Evolutionary conservation across 1,140 invertebrate genomes (phyloP), one percentile per base, ranked within the genome.

Genomic region (Panagrolaimus sp.): DNA sequence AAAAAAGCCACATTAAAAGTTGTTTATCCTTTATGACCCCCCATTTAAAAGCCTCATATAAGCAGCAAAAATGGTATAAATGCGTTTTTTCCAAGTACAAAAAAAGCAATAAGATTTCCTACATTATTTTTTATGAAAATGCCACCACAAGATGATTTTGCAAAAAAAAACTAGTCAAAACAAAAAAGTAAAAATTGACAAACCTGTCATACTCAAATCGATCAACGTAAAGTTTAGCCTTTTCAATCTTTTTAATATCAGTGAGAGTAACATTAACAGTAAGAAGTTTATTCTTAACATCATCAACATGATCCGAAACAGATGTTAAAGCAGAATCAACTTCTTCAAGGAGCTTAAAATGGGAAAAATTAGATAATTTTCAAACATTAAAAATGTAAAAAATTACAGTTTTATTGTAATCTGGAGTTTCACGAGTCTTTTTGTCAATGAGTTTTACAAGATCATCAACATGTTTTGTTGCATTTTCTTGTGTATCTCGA

Each of bases 141-240:
- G 32, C 32, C 7, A 7, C 32, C 2, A 38, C 7, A n/a, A n/a
- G n/a, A n/a, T n/a, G n/a, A n/a, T 38, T 38, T 38, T 38, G 32
- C 32, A 38, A 38, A 38, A 38, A 4, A 7, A 38, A 38, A 38
- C 2, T 38, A 38, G 32, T 38, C 32, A 38, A 38, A 38, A 38
- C 7, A 38, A 38, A 38, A 38, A 38, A 38, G 7, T 58, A 58
- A 28, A 58, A 21, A 21, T 58, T 26, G 14, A 65, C 68, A 45
- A n/a, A 69, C 68, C 68, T 28, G 12, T 70, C 68, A 43, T 70
- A 70, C 43, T 70, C 68, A 28, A 55, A 67, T 47, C 68, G 64
- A 70, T 46, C 28, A 52, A 68, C 43, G 43, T 55, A 67, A 17
- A 43, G 71, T n/a, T 70, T 14, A 15, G 68, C 45, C 14, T 55